Base-by-base conservation (phyloP, 2,113 vertebrate species). In the Bambusicola thoracicus region DNA sequence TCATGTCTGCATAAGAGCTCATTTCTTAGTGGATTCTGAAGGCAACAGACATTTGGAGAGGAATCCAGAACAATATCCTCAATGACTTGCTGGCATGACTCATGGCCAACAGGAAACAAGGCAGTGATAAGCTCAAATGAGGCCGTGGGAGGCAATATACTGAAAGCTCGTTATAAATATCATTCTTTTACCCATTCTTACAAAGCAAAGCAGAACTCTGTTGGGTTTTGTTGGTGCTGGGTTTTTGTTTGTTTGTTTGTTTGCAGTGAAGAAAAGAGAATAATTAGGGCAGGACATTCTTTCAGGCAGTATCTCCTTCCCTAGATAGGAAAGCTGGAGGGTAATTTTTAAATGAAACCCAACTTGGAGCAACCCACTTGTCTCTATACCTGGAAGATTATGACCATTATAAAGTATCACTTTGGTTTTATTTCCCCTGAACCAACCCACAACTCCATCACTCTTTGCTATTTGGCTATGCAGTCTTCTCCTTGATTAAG, bases 81-180 rank as follows among this genome's bases (percentile, higher is more conserved):
- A 48, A 41, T 69, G 61, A 78, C 40, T 81, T 72, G 30, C 62
- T 8, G 11, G 53, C 89, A 73, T 94, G 89, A 96, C 86, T 92
- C 90, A 94, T 0, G 10, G 81, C 70, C 18, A 6, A 53, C 63
- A 82, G 87, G 92, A 91, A 96, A 89, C 49, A 66, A 93, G 56
- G 73, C 83, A 75, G 19, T 81, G 81, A 94, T 69, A 93, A 93
- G 81, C 48, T 81, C 87, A 92, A 40, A 92, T 55, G 74, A 85
- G 34, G 18, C 27, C 69, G 89, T 96, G 74, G 89, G 89, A 94
- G 21, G 70, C 70, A 85, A 85, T 72, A 80, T 40, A 13, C 58
- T 76, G 75, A 79, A 85, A 94, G 46, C 46, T 78, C 36, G 27
- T 93, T 79, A 75, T 53, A 41, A 87, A 59, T n/a, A 65, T 87